Evolutionary conservation across 2,888 invertebrate genomes (phyloP).

Genomic region (Cistogaster globosa): DNA sequence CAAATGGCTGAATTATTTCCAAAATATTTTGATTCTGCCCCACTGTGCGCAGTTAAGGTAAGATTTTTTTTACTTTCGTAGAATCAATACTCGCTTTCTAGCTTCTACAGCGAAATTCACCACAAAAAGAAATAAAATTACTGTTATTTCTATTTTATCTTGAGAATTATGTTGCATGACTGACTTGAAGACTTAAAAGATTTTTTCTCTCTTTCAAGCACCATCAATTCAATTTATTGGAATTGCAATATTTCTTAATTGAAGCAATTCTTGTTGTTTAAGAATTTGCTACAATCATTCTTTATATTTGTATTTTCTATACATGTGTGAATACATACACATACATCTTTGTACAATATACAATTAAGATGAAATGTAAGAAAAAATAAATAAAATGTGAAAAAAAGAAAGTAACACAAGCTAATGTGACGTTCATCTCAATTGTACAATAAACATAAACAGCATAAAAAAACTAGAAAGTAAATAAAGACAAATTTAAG

Average conservation of each 20-base stretch:
- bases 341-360: too few relatives aligned
- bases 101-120: too few relatives aligned
- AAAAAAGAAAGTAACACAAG: conserved; percentile 39
- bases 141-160: too few relatives aligned
- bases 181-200: neutral
- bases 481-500: conserved; percentile 36
- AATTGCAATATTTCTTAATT: conserved; percentile 72
- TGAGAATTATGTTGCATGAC: neutral
- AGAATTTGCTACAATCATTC: neutral
- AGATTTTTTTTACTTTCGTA: too few relatives aligned
- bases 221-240: conserved; percentile 62
- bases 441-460: conserved; percentile 35
- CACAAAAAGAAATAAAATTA: too few relatives aligned
- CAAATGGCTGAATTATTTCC: too few relatives aligned
- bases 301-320: conserved; percentile 30
- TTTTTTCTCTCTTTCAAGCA: conserved; percentile 29
- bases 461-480: neutral
- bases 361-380: conserved; percentile 45
- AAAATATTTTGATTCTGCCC: too few relatives aligned
- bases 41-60: too few relatives aligned
- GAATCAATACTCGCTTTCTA: too few relatives aligned
- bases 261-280: conserved; percentile 45
- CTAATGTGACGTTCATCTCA: conserved; percentile 41
- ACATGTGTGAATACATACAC: too few relatives aligned
- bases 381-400: conserved; percentile 34